phyloP scores from a whole-genome alignment of 1,140 invertebrate species.

The Aphidius ervi region DNA sequence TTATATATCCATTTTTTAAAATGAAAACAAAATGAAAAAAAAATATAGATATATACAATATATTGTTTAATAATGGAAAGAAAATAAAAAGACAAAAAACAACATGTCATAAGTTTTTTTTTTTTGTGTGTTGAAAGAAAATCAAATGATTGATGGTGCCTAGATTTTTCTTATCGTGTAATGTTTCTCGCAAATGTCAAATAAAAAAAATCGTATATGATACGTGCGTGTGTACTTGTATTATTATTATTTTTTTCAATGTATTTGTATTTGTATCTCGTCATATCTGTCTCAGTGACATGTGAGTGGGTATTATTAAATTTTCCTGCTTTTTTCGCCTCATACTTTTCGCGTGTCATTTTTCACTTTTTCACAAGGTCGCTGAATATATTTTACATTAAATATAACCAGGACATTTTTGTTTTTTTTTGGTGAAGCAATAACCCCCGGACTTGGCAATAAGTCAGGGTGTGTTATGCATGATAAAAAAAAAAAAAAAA shows the following conservation, averaged over 20 bases:
- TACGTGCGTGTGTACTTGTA: not conserved
- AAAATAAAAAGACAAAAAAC: no score
- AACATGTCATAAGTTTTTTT: no score
- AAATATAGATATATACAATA: no score
- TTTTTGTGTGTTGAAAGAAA: not conserved
- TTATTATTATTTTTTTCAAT: no score
- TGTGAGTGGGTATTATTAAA: constrained; percentile 49
- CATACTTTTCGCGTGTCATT: constrained; percentile 27
- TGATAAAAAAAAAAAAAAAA: constrained; percentile 17
- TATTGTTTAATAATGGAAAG: no score
- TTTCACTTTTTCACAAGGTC: constrained; percentile 21
- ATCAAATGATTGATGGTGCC: constrained; percentile 7
- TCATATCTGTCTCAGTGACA: constrained; percentile 14
- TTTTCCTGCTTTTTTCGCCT: constrained; percentile 16
- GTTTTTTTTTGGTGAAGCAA: not conserved
- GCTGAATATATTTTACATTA: not conserved
- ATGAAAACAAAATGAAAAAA: no score
- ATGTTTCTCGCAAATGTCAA: constrained; percentile 3
- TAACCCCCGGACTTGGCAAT: constrained; percentile 29
- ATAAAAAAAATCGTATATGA: constrained; percentile 4
- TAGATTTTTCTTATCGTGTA: constrained; percentile 12
- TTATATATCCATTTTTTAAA: no score
- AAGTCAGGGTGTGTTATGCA: constrained; percentile 26
- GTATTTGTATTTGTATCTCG: not conserved
- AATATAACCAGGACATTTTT: not conserved